Conservation (phyloP, 2,888 invertebrate genomes). For the Gastrophysa polygoni region DNA sequence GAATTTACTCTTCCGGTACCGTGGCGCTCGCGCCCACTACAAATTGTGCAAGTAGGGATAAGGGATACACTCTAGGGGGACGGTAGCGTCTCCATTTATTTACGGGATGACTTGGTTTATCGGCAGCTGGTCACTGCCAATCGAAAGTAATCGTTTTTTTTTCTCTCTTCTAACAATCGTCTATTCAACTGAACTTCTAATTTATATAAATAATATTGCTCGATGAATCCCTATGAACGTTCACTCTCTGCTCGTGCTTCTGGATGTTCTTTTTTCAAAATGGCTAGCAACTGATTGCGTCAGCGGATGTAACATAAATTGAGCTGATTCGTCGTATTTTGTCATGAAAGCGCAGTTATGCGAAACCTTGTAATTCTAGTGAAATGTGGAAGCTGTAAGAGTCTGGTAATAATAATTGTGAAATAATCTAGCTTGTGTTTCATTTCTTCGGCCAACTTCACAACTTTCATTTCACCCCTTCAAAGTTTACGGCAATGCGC, state of each 20-base stretch:
- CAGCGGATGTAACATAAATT: neutral
- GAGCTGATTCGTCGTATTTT: neutral
- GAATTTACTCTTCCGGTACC: conserved; percentile 17
- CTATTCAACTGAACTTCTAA: neutral
- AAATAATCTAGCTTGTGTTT: neutral
- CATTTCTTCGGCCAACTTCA: neutral
- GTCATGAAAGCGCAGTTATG: neutral
- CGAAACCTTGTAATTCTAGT: neutral
- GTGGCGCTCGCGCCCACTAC: conserved; percentile 17
- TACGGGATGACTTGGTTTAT: conserved; percentile 10
- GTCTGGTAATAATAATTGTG: neutral
- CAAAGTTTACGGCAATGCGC: too few relatives aligned
- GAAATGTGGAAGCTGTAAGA: neutral
- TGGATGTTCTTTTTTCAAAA: neutral
- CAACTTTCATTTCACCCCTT: too few relatives aligned
- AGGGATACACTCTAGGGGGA: conserved; percentile 24
- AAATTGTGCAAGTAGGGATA: conserved; percentile 28
- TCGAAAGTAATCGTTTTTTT: conserved; percentile 3
- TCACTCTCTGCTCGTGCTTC: neutral
- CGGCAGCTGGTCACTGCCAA: conserved; percentile 17
- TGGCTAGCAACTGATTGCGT: neutral
- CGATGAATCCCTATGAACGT: neutral
- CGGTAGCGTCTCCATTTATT: neutral
- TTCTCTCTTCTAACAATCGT: neutral
- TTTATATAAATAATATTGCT: neutral